These are phyloP conservation scores for Paragorgia papillata DNA, from an alignment of 92 coral and sea anemone species.

Conservation along the genomic window DNA sequence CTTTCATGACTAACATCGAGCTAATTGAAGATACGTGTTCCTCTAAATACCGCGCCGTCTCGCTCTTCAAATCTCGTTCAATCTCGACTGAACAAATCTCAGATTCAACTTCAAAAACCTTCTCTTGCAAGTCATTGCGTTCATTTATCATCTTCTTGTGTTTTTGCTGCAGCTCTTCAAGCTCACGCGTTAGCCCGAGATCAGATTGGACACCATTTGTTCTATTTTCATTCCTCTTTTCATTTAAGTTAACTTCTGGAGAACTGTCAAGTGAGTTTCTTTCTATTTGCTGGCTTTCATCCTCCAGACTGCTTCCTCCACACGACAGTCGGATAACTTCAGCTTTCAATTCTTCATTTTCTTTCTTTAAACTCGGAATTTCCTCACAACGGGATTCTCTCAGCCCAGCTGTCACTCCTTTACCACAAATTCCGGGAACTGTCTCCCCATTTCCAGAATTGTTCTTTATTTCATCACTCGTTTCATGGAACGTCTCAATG, in stretches of 20 bases:
- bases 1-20: constrained; percentile 9
- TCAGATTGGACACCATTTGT: not conserved
- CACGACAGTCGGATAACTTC: not conserved
- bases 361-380: not conserved
- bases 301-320: not conserved
- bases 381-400: not conserved
- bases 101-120: constrained; percentile 25
- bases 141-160: constrained; percentile 4
- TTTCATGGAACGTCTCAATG: not conserved
- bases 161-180: constrained; percentile 8
- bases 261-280: not conserved
- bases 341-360: not conserved
- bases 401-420: not conserved
- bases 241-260: not conserved
- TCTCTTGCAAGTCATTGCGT: constrained; percentile 11
- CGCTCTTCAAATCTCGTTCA: constrained; percentile 32
- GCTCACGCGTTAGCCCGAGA: not conserved
- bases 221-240: not conserved
- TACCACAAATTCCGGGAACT: not conserved
- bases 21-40: constrained; percentile 20
- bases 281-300: not conserved
- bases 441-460: not conserved
- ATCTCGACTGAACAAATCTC: constrained; percentile 32
- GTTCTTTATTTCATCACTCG: not conserved
- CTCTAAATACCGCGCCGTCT: constrained; percentile 25